These are phyloP conservation scores for Polydrusus cervinus DNA, from an alignment of 2,888 invertebrate species.

Conservation along the genomic window DNA sequence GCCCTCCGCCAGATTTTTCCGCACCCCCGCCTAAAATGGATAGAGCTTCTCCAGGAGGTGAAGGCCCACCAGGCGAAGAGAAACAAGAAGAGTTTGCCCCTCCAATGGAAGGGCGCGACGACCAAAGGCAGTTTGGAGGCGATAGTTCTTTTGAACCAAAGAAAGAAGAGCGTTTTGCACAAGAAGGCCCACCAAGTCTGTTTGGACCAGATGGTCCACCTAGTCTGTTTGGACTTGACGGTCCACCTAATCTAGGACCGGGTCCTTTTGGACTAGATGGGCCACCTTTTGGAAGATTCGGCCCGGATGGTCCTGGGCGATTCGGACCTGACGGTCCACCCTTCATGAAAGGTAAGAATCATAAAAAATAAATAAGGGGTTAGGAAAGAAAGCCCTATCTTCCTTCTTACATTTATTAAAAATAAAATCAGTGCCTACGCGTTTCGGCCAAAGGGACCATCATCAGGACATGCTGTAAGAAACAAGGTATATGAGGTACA, in stretches of 20 bases:
- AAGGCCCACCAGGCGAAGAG: neutral
- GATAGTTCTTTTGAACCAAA: constrained; percentile 21
- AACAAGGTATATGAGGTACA: too few relatives aligned
- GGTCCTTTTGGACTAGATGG: constrained; percentile 25
- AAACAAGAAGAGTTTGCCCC: neutral
- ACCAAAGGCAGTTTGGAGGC: neutral
- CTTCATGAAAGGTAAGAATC: constrained; percentile 28
- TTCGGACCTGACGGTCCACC: constrained; percentile 21
- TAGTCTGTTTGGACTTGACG: neutral
- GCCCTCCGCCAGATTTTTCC: neutral
- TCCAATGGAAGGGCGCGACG: neutral
- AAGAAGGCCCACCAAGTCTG: constrained; percentile 4
- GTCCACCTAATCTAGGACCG: neutral
- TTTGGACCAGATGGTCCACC: constrained; percentile 15
- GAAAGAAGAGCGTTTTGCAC: constrained; percentile 19
- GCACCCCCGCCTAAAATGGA: neutral
- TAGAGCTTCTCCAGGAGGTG: neutral
- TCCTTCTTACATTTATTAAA: too few relatives aligned
- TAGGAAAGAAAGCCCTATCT: too few relatives aligned
- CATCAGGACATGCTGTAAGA: too few relatives aligned
- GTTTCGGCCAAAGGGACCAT: too few relatives aligned
- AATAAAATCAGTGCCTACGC: too few relatives aligned
- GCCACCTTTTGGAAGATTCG: too few relatives aligned
- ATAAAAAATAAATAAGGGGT: neutral
- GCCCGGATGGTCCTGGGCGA: constrained; percentile 10